Conservation (phyloP, 2,888 invertebrate genomes). For the Myopa tessellatipennis region DNA sequence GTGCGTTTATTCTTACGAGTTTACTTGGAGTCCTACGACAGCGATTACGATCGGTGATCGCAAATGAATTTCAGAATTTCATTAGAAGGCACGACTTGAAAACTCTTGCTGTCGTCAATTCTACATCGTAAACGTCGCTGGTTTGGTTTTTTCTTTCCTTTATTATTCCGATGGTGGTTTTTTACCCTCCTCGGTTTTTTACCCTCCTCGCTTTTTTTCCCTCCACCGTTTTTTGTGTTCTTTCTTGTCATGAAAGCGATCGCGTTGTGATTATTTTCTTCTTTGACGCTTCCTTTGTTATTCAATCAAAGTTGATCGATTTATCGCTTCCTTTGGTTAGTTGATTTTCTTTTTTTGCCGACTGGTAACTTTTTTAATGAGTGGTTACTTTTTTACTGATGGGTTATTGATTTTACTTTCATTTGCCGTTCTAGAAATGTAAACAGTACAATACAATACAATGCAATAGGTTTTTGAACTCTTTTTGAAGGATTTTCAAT, state of each 20-base stretch:
- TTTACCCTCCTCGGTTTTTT: too few relatives aligned
- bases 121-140: background rate
- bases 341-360: background rate
- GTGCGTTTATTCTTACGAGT: background rate
- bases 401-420: background rate
- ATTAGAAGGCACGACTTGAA: background rate
- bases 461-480: background rate
- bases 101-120: background rate
- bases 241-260: too few relatives aligned
- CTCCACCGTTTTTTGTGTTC: too few relatives aligned
- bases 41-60: conserved; percentile 2
- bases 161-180: background rate
- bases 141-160: background rate
- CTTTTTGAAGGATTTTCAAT: background rate
- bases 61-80: conserved; percentile 2
- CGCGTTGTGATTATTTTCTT: too few relatives aligned
- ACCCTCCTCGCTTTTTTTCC: too few relatives aligned
- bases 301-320: background rate
- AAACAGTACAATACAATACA: background rate
- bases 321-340: background rate
- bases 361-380: background rate
- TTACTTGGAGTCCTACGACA: background rate
- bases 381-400: background rate
- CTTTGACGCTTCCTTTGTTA: conserved; percentile 1
- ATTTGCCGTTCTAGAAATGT: background rate